Evolutionary conservation across 2,888 invertebrate genomes (phyloP).

Genomic region (Schizaphis graminum): DNA sequence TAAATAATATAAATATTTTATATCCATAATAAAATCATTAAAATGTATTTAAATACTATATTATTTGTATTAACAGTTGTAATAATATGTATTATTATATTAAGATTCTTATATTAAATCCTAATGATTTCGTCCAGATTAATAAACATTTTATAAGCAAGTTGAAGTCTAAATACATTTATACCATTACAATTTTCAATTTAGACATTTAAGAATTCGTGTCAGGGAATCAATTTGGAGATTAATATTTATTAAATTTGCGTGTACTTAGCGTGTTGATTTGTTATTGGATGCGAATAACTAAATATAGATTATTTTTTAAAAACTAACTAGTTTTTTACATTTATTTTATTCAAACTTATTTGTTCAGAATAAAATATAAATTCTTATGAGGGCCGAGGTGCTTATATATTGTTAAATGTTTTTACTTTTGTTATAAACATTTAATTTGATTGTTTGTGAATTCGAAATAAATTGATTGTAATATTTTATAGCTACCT

Average conservation of each 20-base stretch:
- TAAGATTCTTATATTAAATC: neutral
- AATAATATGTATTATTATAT: neutral
- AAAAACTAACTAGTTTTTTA: neutral
- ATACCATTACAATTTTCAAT: neutral
- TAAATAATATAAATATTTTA: neutral
- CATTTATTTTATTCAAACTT: neutral
- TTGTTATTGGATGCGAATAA: neutral
- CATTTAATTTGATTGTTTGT: neutral
- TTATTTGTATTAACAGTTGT: neutral
- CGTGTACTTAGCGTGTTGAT: neutral
- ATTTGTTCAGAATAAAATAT: neutral
- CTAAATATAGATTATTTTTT: neutral
- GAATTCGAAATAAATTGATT: neutral
- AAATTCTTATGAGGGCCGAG: neutral
- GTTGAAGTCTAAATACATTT: neutral
- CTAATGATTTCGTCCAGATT: neutral
- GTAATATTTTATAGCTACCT: neutral
- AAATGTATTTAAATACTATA: neutral
- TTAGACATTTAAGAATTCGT: neutral
- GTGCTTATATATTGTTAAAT: neutral
- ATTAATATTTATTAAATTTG: neutral
- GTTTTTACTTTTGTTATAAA: neutral
- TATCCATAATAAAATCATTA: neutral
- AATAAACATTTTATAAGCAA: neutral
- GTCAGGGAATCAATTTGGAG: neutral